Base-by-base conservation (phyloP, 1,140 invertebrate species). In the Drosophila novamexicana region DNA sequence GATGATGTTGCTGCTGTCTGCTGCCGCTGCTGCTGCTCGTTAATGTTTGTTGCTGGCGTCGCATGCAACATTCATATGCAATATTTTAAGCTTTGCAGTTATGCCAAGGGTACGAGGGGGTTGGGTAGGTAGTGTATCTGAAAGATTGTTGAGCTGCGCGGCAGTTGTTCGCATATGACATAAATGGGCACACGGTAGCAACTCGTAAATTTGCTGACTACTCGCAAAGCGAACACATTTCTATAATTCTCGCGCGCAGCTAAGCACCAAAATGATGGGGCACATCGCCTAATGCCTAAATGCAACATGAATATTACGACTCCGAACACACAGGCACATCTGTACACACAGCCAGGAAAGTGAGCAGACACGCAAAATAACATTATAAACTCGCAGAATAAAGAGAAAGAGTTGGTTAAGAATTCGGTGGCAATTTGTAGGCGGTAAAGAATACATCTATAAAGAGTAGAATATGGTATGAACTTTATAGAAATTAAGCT, bases 21-120 rank as follows among this genome's bases (percentile, higher is more conserved):
- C 37, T 64, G 70, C 66, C 22, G 63, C 40, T 56, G 70, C 49
- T 62, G 73, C 37, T 64, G 70, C 66, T 75, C 66, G 66, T 75
- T 64, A 70, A 70, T 75, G 72, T 53, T 42, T 68, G 64, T 63
- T 70, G 67, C 72, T 58, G 72, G 58, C 72, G 39, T 70, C 39
- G 72, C 83, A 83, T 86, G 83, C 82, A 79, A 82, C 82, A 86
- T 69, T 86, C 79, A 77, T 83, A 66, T 77, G 82, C 79, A 69
- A 74, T 86, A 83, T 88, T 83, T 86, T 66, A 78, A 75, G 65
- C 71, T 68, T 77, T 77, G 63, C 75, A 22, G 22, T 36, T 63
- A 40, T 32, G 40, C 36, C 14, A 22, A 37, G 36, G 34, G 52
- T 57, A 1, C 1, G 44, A 34, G 9, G 45, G 34, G 32, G 7